Base-by-base conservation (phyloP, 1,140 invertebrate genomes). In the Maconellicoccus hirsutus region DNA sequence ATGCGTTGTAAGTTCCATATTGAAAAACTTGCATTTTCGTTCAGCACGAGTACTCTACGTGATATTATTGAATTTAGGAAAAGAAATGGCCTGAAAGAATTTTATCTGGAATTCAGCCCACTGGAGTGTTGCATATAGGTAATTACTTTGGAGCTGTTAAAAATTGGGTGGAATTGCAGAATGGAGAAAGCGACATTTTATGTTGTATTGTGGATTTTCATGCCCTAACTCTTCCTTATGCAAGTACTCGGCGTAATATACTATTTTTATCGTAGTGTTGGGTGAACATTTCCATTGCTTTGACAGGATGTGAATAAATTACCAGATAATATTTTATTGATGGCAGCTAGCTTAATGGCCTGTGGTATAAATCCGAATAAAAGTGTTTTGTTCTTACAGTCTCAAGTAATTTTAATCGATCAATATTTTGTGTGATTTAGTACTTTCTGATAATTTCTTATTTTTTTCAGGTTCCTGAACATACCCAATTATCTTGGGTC, bases 91-190 rank as follows among this genome's bases (percentile, higher is more conserved):
- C 71, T 0, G 63, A 71, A 1, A 72, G 72, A 72, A 71, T 96
- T 76, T 90, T 98, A 76, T 94, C 95, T 10, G 97, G 95, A 14
- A 91, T 99, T 77, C 97, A 99, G 80, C 96, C 97, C 1, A 98
- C 96, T 4, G 96, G 96, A 21, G 81, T 86, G 4, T 81, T 97
- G 59, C 97, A 99, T 81, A 81, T 99, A 66, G 97, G 97, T 1
- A 99, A 99, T 83, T 99, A 98, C 81, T 87, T 98, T 76, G 96
- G 96, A 59, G 95, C 93, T 0, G 86, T 99, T 59, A 83, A 86
- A 71, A 88, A 89, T 77, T 98, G 95, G 90, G 83, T 91, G 7
- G 80, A 88, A 19, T 78, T 96, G 23, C 96, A 98, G 81, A 82
- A 96, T 70, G 75, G 80, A 27, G 81, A 83, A 14, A 82, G 89